Evolutionary conservation across 2,797 vertebrate species (phyloP).

Genomic region (Cynopterus sphinx): DNA sequence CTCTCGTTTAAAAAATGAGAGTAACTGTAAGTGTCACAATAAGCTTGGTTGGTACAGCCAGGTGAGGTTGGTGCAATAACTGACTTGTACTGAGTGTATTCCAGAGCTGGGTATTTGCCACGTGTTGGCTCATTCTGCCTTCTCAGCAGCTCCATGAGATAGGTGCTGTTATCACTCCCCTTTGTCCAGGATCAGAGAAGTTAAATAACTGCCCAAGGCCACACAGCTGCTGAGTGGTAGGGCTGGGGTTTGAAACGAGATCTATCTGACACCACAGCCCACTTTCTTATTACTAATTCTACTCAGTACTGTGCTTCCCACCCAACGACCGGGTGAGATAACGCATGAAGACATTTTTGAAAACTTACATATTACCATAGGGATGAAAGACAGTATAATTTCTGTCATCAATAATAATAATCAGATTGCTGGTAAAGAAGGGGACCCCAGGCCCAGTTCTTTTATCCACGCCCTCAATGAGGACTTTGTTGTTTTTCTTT

Average conservation of each 20-base stretch:
- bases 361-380: neutral
- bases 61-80: neutral
- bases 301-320: neutral
- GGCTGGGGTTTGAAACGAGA: neutral
- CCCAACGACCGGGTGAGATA: neutral
- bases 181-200: neutral
- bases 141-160: neutral
- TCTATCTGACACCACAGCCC: neutral
- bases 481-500: neutral
- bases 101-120: neutral
- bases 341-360: neutral
- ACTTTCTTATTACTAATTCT: neutral
- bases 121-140: neutral
- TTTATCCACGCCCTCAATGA: neutral
- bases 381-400: neutral
- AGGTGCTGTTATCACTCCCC: neutral
- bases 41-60: too few relatives aligned
- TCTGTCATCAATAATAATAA: neutral
- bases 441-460: neutral
- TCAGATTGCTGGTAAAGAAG: neutral
- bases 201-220: neutral
- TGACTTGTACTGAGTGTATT: neutral
- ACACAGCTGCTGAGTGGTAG: neutral
- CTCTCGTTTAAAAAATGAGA: neutral
- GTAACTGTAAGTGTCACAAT: neutral